phyloP scores from a whole-genome alignment of 2,797 vertebrate genomes.

The Hafferia zeledoni region DNA sequence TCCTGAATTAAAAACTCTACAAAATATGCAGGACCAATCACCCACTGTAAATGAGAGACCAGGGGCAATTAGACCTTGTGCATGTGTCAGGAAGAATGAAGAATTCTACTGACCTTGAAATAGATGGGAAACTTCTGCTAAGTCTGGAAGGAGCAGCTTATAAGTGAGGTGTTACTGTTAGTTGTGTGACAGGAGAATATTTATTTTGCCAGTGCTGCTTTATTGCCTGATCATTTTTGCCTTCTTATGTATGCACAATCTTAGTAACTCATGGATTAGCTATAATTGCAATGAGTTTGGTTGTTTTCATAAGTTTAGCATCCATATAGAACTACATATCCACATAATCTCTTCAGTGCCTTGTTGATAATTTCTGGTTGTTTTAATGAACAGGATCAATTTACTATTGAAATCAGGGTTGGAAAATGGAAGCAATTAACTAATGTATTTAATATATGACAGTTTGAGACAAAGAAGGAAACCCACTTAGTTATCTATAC shows the following conservation, averaged over 20 bases:
- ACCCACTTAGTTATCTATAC: not conserved
- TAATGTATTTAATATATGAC: not conserved
- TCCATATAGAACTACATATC: not conserved
- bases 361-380: not conserved
- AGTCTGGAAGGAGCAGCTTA: not conserved
- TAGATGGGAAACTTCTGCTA: not conserved
- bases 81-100: not conserved
- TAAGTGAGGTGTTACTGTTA: not conserved
- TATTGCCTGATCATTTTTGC: not conserved
- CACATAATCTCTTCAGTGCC: not conserved
- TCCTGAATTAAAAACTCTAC: constrained; percentile 73
- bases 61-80: not conserved
- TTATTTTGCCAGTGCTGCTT: not conserved
- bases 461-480: not conserved
- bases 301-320: not conserved
- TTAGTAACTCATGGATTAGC: not conserved
- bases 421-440: not conserved
- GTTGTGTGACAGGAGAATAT: not conserved
- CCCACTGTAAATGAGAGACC: constrained; percentile 61
- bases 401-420: not conserved
- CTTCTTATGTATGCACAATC: not conserved
- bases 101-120: not conserved
- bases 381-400: not conserved
- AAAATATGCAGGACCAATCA: constrained; percentile 26
- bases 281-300: not conserved